Conservation (phyloP, 2,888 invertebrate genomes). For the Hirtodrosophila histrioides region DNA sequence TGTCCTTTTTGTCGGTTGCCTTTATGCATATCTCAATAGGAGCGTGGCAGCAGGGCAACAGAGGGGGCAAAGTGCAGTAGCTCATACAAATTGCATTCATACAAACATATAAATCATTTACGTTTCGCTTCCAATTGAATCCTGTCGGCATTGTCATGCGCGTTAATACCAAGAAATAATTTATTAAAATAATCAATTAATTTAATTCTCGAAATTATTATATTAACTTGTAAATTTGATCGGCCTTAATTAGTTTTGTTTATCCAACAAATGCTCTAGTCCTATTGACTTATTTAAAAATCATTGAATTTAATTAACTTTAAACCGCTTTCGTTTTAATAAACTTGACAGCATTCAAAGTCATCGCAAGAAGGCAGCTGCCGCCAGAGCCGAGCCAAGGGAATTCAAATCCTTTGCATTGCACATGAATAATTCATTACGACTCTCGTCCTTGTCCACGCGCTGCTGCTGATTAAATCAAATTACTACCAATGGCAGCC, state of each 20-base stretch:
- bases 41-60: not conserved
- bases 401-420: slow-evolving; percentile 31
- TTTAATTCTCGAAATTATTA: not conserved
- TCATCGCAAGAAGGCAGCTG: not conserved
- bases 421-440: slow-evolving; percentile 68
- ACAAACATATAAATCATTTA: slow-evolving; percentile 55
- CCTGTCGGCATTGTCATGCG: slow-evolving; percentile 4
- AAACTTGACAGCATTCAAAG: slow-evolving; percentile 15
- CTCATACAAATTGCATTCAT: slow-evolving; percentile 66
- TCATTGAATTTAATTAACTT: slow-evolving; percentile 38
- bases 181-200: slow-evolving; percentile 8
- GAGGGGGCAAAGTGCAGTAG: slow-evolving; percentile 4
- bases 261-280: slow-evolving; percentile 21
- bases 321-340: slow-evolving; percentile 39
- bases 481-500: slow-evolving; percentile 40
- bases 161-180: not conserved
- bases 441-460: slow-evolving; percentile 36
- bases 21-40: slow-evolving; percentile 50
- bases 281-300: slow-evolving; percentile 10
- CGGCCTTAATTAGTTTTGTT: slow-evolving; percentile 10
- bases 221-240: slow-evolving; percentile 1
- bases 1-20: slow-evolving; percentile 22
- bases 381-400: slow-evolving; percentile 2
- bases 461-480: slow-evolving; percentile 59
- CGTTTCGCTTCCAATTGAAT: slow-evolving; percentile 40